Conservation (phyloP, 2,888 invertebrate species). For the Omphaloscelis lunosa region DNA sequence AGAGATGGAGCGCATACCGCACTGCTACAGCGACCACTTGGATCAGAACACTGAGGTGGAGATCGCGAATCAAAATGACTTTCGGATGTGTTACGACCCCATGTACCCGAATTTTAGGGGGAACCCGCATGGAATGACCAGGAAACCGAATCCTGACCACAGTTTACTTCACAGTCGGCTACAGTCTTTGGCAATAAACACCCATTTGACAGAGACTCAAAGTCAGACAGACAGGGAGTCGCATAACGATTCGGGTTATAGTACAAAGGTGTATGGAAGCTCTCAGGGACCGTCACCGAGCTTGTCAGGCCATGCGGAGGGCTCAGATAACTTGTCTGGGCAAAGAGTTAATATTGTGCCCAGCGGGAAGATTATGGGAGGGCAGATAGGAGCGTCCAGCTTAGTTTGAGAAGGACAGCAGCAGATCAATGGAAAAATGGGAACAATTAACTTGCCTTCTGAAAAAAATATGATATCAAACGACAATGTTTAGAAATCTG, state of each 20-base stretch:
- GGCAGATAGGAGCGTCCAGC: constrained; percentile 92
- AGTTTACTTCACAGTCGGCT: constrained; percentile 86
- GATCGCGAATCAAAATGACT: constrained; percentile 87
- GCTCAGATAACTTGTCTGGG: constrained; percentile 83
- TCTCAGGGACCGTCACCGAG: constrained; percentile 95
- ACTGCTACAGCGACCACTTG: constrained; percentile 87
- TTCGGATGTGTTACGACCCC: constrained; percentile 84
- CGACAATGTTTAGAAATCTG: neutral
- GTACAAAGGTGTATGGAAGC: constrained; percentile 95
- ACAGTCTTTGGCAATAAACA: constrained; percentile 88
- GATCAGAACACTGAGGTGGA: constrained; percentile 88
- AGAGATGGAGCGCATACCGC: constrained; percentile 89
- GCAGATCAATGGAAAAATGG: neutral
- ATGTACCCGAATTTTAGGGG: constrained; percentile 76
- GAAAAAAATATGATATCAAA: neutral
- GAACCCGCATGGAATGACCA: constrained; percentile 77
- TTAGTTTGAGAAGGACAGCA: constrained; percentile 87
- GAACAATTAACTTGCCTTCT: constrained; percentile 34
- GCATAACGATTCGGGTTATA: constrained; percentile 96
- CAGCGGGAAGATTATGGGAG: constrained; percentile 77
- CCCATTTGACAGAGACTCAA: constrained; percentile 86
- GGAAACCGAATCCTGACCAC: constrained; percentile 84
- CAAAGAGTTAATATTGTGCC: constrained; percentile 82
- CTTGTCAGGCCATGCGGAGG: constrained; percentile 91
- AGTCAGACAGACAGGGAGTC: constrained; percentile 92